phyloP scores from a whole-genome alignment of 2,113 vertebrate genomes.

The Zosterops lateralis region DNA sequence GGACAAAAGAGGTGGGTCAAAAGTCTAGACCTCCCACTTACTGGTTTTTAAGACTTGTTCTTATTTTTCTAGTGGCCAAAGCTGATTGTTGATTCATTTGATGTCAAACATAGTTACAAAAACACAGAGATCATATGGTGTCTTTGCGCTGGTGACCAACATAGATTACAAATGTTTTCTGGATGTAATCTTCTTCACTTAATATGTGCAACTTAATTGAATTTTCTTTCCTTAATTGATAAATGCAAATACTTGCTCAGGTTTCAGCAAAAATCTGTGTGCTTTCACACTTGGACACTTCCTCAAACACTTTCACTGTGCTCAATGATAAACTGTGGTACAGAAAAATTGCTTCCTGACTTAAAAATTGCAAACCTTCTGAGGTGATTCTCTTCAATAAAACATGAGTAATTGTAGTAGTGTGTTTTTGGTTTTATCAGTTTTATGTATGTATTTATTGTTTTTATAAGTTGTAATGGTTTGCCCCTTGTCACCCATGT shows the following conservation, averaged over 20 bases:
- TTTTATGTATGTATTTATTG: too few relatives aligned
- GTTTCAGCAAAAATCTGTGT: not conserved
- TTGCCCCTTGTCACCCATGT: too few relatives aligned
- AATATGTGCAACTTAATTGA: not conserved
- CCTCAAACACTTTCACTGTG: not conserved
- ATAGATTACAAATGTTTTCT: not conserved
- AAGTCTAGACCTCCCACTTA: not conserved
- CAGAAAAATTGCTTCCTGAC: not conserved
- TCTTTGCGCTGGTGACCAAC: not conserved
- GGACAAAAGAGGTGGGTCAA: not conserved
- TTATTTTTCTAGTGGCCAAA: not conserved
- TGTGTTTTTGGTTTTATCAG: too few relatives aligned
- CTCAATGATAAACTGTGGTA: not conserved
- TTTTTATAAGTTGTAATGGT: too few relatives aligned
- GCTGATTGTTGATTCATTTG: not conserved
- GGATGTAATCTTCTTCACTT: not conserved
- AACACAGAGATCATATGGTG: not conserved
- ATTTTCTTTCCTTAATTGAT: not conserved
- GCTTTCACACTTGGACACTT: not conserved
- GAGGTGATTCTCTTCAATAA: not conserved
- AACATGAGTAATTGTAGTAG: not conserved
- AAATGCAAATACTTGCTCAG: not conserved
- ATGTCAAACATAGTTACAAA: not conserved
- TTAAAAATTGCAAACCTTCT: not conserved
- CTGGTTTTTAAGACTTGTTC: not conserved